Evolutionary conservation across 2,797 vertebrate species (phyloP).

Genomic region (Meda fulgida): DNA sequence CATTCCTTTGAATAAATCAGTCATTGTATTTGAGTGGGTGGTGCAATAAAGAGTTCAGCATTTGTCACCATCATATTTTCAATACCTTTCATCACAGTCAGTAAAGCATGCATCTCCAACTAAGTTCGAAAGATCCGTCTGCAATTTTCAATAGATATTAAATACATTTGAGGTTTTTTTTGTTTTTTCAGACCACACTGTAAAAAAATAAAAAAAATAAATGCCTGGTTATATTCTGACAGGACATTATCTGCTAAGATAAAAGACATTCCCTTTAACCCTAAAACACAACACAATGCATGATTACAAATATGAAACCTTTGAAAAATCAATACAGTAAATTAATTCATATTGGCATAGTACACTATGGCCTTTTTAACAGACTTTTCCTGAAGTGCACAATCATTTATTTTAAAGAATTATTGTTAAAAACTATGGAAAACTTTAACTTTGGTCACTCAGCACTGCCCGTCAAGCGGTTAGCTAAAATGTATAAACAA

Average conservation of each 20-base stretch:
- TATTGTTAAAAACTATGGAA: neutral
- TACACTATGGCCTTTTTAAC: neutral
- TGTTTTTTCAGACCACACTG: neutral
- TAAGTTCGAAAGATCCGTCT: neutral
- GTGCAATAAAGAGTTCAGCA: conserved; percentile 49
- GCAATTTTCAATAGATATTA: conserved; percentile 1
- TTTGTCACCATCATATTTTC: conserved; percentile 48
- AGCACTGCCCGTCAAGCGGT: neutral
- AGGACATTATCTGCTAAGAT: neutral
- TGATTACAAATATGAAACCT: neutral
- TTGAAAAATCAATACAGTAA: neutral
- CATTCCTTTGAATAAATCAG: conserved; percentile 63
- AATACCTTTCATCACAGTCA: conserved; percentile 32
- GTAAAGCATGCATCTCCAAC: neutral
- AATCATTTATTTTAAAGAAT: neutral
- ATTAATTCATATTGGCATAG: neutral
- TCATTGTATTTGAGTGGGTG: conserved; percentile 59
- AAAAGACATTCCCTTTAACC: neutral
- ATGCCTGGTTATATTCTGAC: neutral
- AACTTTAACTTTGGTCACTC: too few species aligned
- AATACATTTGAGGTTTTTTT: neutral
- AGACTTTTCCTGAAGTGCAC: neutral
- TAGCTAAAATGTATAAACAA: neutral
- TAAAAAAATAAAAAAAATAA: too few species aligned
- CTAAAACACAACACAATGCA: neutral